Evolutionary conservation across 64 coral and sea anemone species (phyloP), one percentile per base, ranked within the genome.

Genomic region (Pocillopora damicornis): DNA sequence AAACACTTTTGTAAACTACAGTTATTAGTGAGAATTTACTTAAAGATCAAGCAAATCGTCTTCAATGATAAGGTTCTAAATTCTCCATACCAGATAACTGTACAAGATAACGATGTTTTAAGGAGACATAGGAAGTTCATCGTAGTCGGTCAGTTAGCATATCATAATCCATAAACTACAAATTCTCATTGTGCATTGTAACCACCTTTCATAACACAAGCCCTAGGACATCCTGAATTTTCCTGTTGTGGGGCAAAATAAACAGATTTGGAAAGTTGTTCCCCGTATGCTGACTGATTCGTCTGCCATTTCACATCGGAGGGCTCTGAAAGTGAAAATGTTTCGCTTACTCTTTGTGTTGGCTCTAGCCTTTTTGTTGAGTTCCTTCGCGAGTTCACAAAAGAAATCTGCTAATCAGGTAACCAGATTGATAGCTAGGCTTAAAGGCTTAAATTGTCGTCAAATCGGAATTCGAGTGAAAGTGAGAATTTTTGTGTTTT

Each of bases 301-400:
- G 42, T 77, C 57, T 77, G 15, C 8, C 17, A 77, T 6, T 77
- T 56, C 5, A 10, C 10, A 56, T n/a, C 75, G 8, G 75, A 77
- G 15, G 17, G 20, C 37, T 18, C 0, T 51, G 42, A 56, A 42
- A 77, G 15, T 45, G 75, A n/a, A 56, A 57, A 77, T 77, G 75
- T n/a, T 77, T 58, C 75, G 37, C 75, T 77, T 57, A 37, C 56
- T 77, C 17, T 77, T 77, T 38, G 1, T 77, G 75, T 58, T 77
- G 38, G 75, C 75, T 57, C 22, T 77, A 17, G 38, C 15, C 13
- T 56, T 77, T 57, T 77, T 77, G 17, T 45, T 77, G 38, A 56
- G 36, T 58, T 45, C 36, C 42, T 77, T 20, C 9, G 75, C 6
- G 20, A 20, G 17, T 9, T 17, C 75, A 36, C 75, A 77, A 6